Evolutionary conservation across 2,888 invertebrate species (phyloP).

Genomic region (Acrobeloides nanus): DNA sequence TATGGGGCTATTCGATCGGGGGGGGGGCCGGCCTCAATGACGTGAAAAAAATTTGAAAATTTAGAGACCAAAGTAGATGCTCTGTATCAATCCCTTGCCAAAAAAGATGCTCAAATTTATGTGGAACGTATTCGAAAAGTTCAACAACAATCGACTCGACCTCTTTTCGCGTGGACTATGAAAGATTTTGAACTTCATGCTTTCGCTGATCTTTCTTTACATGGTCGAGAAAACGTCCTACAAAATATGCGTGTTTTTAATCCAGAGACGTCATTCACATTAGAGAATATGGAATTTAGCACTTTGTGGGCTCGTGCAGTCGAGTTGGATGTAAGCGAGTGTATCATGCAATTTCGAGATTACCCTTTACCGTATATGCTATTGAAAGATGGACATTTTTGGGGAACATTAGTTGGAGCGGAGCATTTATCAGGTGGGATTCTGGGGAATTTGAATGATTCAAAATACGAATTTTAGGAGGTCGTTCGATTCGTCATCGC

Average conservation of each 20-base stretch:
- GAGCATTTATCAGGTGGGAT: conserved; percentile 59
- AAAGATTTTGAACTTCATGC: conserved; percentile 68
- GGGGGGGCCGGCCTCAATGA: too few species aligned
- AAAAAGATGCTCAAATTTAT: conserved; percentile 89
- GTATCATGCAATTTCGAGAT: conserved; percentile 82
- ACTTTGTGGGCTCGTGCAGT: conserved; percentile 88
- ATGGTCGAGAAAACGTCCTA: conserved; percentile 72
- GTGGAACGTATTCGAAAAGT: conserved; percentile 65
- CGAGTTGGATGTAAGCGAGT: conserved; percentile 71
- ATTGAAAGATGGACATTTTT: conserved; percentile 69
- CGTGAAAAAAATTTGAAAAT: conserved; percentile 3
- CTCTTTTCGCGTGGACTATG: conserved; percentile 75
- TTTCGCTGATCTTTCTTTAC: conserved; percentile 77
- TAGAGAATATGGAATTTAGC: conserved; percentile 29
- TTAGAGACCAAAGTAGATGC: conserved; percentile 65
- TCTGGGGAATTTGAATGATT: neutral
- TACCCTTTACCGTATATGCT: conserved; percentile 76
- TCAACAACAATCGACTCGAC: conserved; percentile 55
- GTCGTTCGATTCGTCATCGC: conserved; percentile 34
- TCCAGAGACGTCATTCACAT: conserved; percentile 63
- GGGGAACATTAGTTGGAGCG: conserved; percentile 82
- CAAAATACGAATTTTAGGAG: too few species aligned
- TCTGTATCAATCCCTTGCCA: conserved; percentile 74
- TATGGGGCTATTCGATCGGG: neutral
- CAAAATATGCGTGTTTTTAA: conserved; percentile 71